Evolutionary conservation across 2,113 vertebrate genomes (phyloP).

Genomic region (Grantiella picta): DNA sequence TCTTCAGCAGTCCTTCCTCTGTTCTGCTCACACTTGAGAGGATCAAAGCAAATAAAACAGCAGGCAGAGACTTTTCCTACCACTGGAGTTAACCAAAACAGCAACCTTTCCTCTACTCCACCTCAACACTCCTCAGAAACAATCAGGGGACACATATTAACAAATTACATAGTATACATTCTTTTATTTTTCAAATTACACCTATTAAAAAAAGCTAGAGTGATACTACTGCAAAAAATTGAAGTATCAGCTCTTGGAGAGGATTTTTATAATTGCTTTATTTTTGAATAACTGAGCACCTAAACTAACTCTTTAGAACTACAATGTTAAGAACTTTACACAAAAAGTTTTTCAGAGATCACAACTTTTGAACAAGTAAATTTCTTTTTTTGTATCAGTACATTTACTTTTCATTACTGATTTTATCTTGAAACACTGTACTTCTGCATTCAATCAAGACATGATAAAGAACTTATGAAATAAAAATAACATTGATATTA

Average conservation of each 20-base stretch:
- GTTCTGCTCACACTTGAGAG: not conserved
- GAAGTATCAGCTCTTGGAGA: not conserved
- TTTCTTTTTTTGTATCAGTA: not conserved
- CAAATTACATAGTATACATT: not conserved
- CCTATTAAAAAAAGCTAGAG: not conserved
- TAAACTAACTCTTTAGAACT: not conserved
- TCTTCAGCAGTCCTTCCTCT: not conserved
- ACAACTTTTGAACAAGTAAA: not conserved
- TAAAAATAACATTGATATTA: not conserved
- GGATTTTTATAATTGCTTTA: not conserved
- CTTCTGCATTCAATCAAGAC: not conserved
- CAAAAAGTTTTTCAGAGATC: not conserved
- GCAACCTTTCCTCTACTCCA: not conserved
- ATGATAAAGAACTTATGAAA: not conserved
- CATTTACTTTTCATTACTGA: not conserved
- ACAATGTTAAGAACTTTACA: not conserved
- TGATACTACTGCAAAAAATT: not conserved
- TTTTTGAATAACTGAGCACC: not conserved
- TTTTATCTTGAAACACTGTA: not conserved
- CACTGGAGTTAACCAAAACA: not conserved
- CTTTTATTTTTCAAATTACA: not conserved
- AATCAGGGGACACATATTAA: not conserved
- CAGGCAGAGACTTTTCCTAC: not conserved
- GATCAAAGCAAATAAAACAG: not conserved
- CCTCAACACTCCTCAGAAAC: not conserved